phyloP scores from a whole-genome alignment of 2,888 invertebrate species.

The Agonum fuliginosum region DNA sequence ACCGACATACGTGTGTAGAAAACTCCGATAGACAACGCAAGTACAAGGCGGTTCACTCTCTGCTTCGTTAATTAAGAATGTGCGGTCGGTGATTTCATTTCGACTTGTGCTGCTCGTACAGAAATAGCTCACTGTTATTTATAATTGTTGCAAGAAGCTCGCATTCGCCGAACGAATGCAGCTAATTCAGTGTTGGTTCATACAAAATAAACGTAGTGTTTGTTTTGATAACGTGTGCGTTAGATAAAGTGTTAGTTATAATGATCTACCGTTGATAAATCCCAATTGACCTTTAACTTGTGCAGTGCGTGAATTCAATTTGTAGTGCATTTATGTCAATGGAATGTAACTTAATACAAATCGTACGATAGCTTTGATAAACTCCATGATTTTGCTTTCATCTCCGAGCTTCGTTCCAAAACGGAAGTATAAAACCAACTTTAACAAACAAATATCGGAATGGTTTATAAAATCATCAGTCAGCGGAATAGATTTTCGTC shows the following conservation, averaged over 20 bases:
- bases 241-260: slow-evolving; percentile 39
- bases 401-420: slow-evolving; percentile 24
- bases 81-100: neutral
- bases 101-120: neutral
- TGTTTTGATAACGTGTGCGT: slow-evolving; percentile 28
- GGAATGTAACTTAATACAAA: slow-evolving; percentile 42
- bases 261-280: slow-evolving; percentile 55
- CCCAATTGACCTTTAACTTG: neutral
- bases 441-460: slow-evolving; percentile 46
- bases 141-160: neutral
- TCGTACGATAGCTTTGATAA: neutral
- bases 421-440: neutral
- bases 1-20: slow-evolving; percentile 35
- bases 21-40: slow-evolving; percentile 15
- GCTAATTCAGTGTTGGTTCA: too few relatives aligned
- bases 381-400: slow-evolving; percentile 49
- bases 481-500: slow-evolving; percentile 51
- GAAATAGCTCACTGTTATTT: slow-evolving; percentile 18
- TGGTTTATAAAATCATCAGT: slow-evolving; percentile 45
- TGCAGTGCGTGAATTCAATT: neutral
- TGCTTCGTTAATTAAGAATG: slow-evolving; percentile 11
- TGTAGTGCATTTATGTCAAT: slow-evolving; percentile 12
- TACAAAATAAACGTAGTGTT: too few relatives aligned
- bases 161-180: too few relatives aligned
- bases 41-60: neutral